A percentile compares a stretch with the other conserved stretches of the same genome.
Evolutionary conservation across 2,113 vertebrate species (phyloP).

Genomic region (Connochaetes taurinus): DNA sequence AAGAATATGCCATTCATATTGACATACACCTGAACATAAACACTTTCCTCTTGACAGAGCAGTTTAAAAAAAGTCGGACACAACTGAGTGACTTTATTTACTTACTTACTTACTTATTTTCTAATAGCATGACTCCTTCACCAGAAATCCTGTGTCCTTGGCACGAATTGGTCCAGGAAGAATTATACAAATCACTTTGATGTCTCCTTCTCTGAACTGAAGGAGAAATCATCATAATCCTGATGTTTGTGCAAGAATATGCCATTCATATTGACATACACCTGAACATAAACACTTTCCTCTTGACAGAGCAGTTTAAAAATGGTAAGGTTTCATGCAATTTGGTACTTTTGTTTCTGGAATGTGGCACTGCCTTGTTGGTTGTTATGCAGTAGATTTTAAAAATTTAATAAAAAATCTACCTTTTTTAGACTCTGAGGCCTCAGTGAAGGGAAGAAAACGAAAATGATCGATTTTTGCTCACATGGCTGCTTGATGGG

Average conservation of each 20-base stretch:
- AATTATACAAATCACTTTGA: background rate
- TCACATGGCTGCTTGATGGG: background rate
- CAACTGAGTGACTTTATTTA: too few relatives aligned
- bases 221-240: background rate
- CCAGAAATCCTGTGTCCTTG: background rate
- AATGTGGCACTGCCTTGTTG: background rate
- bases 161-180: background rate
- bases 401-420: background rate
- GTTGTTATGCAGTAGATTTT: background rate
- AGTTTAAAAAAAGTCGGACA: constrained; percentile 19
- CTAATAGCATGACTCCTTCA: background rate
- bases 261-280: background rate
- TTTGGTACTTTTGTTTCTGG: constrained; percentile 26
- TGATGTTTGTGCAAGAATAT: background rate
- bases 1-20: background rate
- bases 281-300: background rate
- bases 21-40: background rate
- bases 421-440: background rate
- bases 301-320: background rate
- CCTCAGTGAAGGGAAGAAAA: background rate
- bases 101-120: background rate
- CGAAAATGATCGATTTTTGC: background rate
- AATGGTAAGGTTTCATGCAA: background rate
- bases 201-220: constrained; percentile 2
- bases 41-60: background rate